Percentiles rank a stretch among this genome's conserved stretches.
These are phyloP conservation scores for Pedionomus torquatus DNA, from an alignment of 2,113 vertebrate genomes.

Conservation along the genomic window DNA sequence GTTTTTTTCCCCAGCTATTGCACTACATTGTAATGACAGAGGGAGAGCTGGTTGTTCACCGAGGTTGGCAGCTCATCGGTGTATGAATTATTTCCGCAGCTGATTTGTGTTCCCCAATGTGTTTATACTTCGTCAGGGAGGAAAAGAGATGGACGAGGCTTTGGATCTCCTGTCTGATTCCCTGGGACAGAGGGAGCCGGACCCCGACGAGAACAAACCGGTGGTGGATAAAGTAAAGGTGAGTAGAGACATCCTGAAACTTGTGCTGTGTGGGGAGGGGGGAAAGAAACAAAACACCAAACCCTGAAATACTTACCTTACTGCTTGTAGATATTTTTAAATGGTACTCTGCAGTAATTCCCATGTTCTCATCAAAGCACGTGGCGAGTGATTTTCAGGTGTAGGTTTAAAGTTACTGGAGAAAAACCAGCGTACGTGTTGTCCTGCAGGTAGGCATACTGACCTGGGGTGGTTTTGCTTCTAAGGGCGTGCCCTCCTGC, in stretches of 20 bases:
- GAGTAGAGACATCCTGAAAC: neutral
- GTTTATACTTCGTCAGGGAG: slow-evolving; percentile 4
- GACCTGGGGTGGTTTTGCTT: neutral
- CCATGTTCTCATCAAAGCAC: rapidly evolving
- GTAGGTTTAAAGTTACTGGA: neutral
- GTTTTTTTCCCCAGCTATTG: neutral
- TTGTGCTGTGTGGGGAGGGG: neutral
- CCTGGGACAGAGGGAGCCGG: slow-evolving; percentile 74
- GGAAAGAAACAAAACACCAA: neutral
- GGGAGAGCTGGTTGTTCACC: neutral
- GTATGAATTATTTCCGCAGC: neutral
- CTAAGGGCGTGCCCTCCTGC: neutral
- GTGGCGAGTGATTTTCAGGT: neutral
- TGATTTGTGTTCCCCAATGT: neutral
- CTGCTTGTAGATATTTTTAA: neutral
- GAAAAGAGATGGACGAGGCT: slow-evolving; percentile 72
- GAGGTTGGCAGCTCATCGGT: neutral
- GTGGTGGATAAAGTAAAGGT: slow-evolving; percentile 82
- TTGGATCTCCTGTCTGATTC: slow-evolving; percentile 76
- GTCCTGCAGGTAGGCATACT: rapidly evolving
- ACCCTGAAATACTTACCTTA: neutral
- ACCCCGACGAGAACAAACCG: slow-evolving; percentile 76
- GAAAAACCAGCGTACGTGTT: neutral
- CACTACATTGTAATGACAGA: neutral
- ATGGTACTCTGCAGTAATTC: no score